phyloP scores from a whole-genome alignment of 2,797 vertebrate genomes.

The Linurgus olivaceus region DNA sequence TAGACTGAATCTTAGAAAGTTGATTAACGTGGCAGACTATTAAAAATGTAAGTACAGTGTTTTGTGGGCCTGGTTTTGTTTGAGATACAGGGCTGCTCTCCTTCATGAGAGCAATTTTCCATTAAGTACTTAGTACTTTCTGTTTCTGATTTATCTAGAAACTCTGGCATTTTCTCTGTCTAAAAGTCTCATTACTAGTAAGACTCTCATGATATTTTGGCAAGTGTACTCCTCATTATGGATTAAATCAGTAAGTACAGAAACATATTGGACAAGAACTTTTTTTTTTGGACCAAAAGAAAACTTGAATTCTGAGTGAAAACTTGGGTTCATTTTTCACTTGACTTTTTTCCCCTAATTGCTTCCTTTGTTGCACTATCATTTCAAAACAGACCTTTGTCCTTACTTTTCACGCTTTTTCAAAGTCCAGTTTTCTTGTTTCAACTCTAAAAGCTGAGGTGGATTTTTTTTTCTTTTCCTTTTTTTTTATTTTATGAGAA shows the following conservation, averaged over 20 bases:
- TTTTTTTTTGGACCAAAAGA: neutral
- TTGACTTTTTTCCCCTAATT: neutral
- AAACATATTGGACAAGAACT: neutral
- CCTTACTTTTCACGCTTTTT: neutral
- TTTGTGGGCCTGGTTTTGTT: neutral
- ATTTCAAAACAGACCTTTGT: neutral
- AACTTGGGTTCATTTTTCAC: neutral
- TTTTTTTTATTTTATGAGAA: neutral
- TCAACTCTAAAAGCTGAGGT: neutral
- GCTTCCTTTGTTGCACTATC: neutral
- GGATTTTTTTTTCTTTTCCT: neutral
- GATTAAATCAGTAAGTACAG: neutral
- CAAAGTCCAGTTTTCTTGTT: neutral
- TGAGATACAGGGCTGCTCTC: neutral
- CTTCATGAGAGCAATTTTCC: neutral
- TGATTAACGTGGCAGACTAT: neutral
- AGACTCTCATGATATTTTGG: neutral
- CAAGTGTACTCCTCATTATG: neutral
- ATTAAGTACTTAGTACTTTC: neutral
- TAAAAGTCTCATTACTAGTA: constrained; percentile 30
- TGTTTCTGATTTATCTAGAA: constrained; percentile 16
- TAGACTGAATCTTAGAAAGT: neutral
- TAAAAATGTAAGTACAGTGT: neutral
- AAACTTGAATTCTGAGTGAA: neutral
- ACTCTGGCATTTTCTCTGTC: neutral